phyloP scores from a whole-genome alignment of 1,140 invertebrate species.

The Pemphigus obesinymphae region DNA sequence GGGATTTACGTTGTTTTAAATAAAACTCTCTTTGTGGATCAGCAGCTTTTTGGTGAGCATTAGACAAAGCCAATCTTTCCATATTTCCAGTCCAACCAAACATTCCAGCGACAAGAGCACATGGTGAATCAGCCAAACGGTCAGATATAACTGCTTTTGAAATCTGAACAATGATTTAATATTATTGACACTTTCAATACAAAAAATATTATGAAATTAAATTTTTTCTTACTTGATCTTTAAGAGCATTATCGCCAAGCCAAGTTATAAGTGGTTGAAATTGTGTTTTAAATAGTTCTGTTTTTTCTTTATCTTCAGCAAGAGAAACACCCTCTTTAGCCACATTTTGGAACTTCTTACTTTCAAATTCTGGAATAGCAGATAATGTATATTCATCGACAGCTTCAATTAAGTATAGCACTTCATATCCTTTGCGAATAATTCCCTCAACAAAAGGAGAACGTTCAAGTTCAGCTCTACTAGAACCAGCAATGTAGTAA shows the following conservation, averaged over 20 bases:
- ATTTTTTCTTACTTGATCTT: slow-evolving; percentile 63
- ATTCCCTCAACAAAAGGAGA: slow-evolving; percentile 95
- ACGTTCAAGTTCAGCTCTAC: slow-evolving; percentile 78
- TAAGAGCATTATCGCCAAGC: slow-evolving; percentile 80
- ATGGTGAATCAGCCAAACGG: slow-evolving; percentile 85
- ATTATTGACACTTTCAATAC: slow-evolving; percentile 8
- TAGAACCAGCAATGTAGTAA: slow-evolving; percentile 92
- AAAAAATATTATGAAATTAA: background rate
- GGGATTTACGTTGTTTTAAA: slow-evolving; percentile 91
- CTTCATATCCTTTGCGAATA: slow-evolving; percentile 91
- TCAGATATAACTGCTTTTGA: slow-evolving; percentile 83
- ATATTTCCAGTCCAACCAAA: slow-evolving; percentile 99
- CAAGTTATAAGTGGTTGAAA: slow-evolving; percentile 91
- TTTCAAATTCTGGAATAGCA: slow-evolving; percentile 96
- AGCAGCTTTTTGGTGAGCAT: slow-evolving; percentile 93
- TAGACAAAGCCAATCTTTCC: slow-evolving; percentile 92
- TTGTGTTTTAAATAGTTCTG: slow-evolving; percentile 72
- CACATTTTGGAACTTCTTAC: slow-evolving; percentile 99
- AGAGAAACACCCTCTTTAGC: slow-evolving; percentile 96
- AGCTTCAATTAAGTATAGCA: slow-evolving; percentile 91
- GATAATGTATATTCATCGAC: slow-evolving; percentile 98
- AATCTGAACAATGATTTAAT: slow-evolving; percentile 54
- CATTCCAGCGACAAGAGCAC: slow-evolving; percentile 91
- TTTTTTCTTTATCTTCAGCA: slow-evolving; percentile 73
- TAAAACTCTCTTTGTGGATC: slow-evolving; percentile 90